Evolutionary conservation across 2,797 vertebrate genomes (phyloP).

Genomic region (Bothrops alternatus): DNA sequence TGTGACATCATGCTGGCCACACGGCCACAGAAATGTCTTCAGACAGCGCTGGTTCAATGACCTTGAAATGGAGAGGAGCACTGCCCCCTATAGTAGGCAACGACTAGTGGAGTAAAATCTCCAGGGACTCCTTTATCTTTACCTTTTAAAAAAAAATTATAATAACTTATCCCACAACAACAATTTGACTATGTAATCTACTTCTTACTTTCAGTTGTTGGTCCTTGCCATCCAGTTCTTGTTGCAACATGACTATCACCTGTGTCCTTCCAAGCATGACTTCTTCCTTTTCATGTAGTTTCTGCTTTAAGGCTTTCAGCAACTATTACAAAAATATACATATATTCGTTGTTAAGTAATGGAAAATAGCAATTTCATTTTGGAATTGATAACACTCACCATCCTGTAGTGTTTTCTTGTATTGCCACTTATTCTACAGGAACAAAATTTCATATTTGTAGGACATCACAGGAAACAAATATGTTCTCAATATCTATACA

Average conservation of each 20-base stretch:
- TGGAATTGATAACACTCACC: background rate
- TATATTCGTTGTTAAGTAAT: background rate
- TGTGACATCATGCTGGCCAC: background rate
- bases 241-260: constrained; percentile 86
- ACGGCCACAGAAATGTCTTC: background rate
- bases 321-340: constrained; percentile 66
- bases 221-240: constrained; percentile 84
- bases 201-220: constrained; percentile 77
- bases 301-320: constrained; percentile 87
- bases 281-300: constrained; percentile 90
- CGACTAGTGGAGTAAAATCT: background rate
- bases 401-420: background rate
- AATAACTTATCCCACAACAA: no score
- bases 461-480: background rate
- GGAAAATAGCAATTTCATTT: background rate
- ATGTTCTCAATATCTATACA: background rate
- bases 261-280: constrained; percentile 86
- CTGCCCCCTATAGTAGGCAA: background rate
- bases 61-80: background rate
- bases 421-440: background rate
- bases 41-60: background rate
- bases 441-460: background rate
- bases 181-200: fast-evolving
- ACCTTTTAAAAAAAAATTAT: no score
- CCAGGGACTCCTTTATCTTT: background rate